Percentiles rank a stretch among this genome's conserved stretches.
Conservation (phyloP, 2,113 vertebrate genomes). For the Catharus minimus region DNA sequence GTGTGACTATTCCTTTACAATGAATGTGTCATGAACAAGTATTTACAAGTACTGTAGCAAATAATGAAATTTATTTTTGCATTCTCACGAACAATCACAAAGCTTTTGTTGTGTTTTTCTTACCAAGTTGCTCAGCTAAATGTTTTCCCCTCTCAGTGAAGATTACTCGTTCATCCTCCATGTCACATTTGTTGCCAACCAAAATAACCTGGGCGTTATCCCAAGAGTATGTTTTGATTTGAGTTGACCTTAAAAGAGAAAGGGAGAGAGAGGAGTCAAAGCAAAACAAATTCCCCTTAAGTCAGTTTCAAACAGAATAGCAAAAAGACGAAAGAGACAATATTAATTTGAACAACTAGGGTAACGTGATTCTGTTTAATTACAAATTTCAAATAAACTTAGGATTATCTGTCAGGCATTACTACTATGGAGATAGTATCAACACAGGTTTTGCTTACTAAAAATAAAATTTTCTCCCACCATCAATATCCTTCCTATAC, state of each 20-base stretch:
- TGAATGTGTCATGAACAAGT: neutral
- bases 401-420: neutral
- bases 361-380: neutral
- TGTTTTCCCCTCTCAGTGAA: slow-evolving; percentile 89
- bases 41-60: neutral
- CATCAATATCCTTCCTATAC: neutral
- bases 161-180: slow-evolving; percentile 94
- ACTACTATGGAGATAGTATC: neutral
- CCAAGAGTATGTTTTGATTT: slow-evolving; percentile 98
- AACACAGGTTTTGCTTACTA: neutral
- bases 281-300: neutral
- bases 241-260: slow-evolving; percentile 87
- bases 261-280: slow-evolving; percentile 35
- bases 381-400: neutral
- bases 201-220: slow-evolving; percentile 97
- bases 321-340: neutral
- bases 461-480: neutral
- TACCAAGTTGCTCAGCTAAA: slow-evolving; percentile 95
- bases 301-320: neutral
- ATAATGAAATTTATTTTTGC: neutral
- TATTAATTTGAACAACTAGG: neutral
- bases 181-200: slow-evolving; percentile 96
- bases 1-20: neutral
- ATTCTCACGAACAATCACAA: neutral
- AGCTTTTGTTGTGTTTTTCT: slow-evolving; percentile 39